A percentile compares a stretch with the other conserved stretches of the same genome.
Conservation (phyloP, 2,888 invertebrate species). For the Serripes groenlandicus region DNA sequence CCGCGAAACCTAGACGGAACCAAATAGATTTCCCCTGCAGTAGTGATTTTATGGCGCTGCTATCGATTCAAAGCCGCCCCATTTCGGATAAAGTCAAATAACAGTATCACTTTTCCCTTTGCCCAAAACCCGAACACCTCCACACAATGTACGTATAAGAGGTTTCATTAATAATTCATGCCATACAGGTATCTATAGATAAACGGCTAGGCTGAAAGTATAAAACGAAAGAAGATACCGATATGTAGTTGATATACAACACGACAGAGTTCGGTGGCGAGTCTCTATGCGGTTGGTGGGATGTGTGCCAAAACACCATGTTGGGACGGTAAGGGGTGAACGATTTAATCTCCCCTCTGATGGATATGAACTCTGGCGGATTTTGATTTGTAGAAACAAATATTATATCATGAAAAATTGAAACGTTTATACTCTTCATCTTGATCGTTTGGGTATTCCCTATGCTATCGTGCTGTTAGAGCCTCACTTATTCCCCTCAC, state of each 20-base stretch:
- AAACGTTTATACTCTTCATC: slow-evolving; percentile 4
- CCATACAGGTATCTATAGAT: neutral
- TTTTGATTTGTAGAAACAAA: slow-evolving; percentile 22
- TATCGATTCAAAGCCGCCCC: slow-evolving; percentile 29
- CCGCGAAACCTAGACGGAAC: slow-evolving; percentile 22
- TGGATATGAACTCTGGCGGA: slow-evolving; percentile 25
- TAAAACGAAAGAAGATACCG: neutral
- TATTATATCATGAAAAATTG: slow-evolving; percentile 26
- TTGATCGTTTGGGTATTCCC: neutral
- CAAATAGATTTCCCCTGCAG: slow-evolving; percentile 32
- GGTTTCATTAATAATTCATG: neutral
- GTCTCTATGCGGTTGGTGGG: neutral
- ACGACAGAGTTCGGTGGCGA: neutral
- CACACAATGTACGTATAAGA: no score
- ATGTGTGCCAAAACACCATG: neutral
- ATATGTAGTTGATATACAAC: no score
- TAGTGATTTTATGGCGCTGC: slow-evolving; percentile 31
- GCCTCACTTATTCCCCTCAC: no score
- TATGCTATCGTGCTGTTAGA: no score
- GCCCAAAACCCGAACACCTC: no score
- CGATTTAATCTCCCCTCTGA: slow-evolving; percentile 4
- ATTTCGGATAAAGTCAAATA: slow-evolving; percentile 31
- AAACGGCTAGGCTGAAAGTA: neutral
- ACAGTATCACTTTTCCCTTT: slow-evolving; percentile 15
- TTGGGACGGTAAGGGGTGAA: neutral